Evolutionary conservation across 2,113 vertebrate species (phyloP).

Genomic region (Vireo altiloquus): DNA sequence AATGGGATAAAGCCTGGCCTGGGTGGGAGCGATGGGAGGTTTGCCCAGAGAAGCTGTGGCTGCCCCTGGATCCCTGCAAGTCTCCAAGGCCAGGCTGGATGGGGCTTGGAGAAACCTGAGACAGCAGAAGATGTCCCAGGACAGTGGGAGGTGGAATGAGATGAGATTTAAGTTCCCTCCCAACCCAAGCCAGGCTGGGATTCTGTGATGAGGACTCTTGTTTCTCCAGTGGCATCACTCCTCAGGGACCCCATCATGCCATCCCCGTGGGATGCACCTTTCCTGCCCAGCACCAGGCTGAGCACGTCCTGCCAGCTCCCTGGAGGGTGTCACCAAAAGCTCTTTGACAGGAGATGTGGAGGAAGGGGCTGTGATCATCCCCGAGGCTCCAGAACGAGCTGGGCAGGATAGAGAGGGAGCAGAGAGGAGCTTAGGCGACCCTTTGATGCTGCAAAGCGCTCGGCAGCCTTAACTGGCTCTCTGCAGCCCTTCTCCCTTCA

Average conservation of each 20-base stretch:
- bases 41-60: not conserved
- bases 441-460: not conserved
- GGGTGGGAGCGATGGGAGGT: not conserved
- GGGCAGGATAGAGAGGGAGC: not conserved
- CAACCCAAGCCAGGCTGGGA: not conserved
- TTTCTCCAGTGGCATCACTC: not conserved
- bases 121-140: too few species aligned
- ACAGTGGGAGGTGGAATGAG: fast-evolving
- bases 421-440: not conserved
- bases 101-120: not conserved
- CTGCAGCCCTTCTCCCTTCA: not conserved
- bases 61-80: not conserved
- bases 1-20: not conserved
- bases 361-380: not conserved
- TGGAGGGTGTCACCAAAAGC: not conserved
- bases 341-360: not conserved
- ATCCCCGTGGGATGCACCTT: not conserved
- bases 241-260: not conserved
- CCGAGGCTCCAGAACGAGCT: not conserved
- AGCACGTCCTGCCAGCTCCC: not conserved
- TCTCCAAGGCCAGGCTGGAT: not conserved
- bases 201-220: not conserved
- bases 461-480: not conserved
- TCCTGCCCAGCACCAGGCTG: not conserved
- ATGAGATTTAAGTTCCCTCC: not conserved